Conservation (phyloP, 2,888 invertebrate genomes). For the Spodoptera exigua region DNA sequence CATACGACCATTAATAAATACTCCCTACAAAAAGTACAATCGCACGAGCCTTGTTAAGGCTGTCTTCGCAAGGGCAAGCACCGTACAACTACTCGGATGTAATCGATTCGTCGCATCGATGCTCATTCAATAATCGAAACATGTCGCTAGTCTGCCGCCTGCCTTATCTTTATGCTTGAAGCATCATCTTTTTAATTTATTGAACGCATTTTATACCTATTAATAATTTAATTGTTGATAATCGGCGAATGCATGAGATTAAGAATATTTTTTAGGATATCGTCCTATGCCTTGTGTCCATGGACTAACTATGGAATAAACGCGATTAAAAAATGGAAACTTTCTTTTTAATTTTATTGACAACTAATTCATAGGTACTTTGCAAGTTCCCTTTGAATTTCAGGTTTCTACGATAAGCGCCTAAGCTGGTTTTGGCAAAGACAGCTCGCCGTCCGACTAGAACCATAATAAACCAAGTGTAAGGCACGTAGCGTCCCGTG, state of each 20-base stretch:
- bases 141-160: slow-evolving; percentile 69
- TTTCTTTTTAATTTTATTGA: too few species aligned
- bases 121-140: slow-evolving; percentile 82
- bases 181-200: slow-evolving; percentile 78
- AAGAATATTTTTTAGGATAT: slow-evolving; percentile 2
- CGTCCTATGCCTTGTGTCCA: too few species aligned
- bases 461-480: too few species aligned
- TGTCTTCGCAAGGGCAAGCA: slow-evolving; percentile 68
- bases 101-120: slow-evolving; percentile 83
- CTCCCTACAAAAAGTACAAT: slow-evolving; percentile 73
- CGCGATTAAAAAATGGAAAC: too few species aligned
- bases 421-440: too few species aligned
- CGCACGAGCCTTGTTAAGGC: slow-evolving; percentile 73
- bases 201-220: slow-evolving; percentile 65
- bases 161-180: slow-evolving; percentile 74
- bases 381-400: too few species aligned
- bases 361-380: too few species aligned
- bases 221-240: slow-evolving; percentile 56
- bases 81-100: slow-evolving; percentile 72
- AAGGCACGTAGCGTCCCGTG: too few species aligned
- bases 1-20: slow-evolving; percentile 64
- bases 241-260: slow-evolving; percentile 30
- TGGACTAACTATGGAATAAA: too few species aligned
- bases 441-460: too few species aligned
- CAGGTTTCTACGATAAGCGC: too few species aligned